Percentiles rank a stretch among this genome's conserved stretches.
phyloP scores from a whole-genome alignment of 2,888 invertebrate genomes.

The Meiosimyza decipiens region DNA sequence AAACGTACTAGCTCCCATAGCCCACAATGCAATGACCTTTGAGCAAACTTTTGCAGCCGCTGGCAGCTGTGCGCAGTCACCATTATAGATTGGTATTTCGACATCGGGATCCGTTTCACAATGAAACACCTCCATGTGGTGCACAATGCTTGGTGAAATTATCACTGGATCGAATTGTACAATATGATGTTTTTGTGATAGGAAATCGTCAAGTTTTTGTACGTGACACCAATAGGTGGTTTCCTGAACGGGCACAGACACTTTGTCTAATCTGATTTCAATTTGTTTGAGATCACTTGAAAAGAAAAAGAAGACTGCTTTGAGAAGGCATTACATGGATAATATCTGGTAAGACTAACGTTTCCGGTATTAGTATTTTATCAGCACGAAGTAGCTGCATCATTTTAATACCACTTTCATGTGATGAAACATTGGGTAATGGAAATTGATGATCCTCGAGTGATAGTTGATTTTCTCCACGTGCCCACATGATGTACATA shows the following conservation, averaged over 20 bases:
- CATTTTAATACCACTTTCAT: slow-evolving; percentile 80
- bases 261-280: slow-evolving; percentile 73
- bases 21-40: slow-evolving; percentile 77
- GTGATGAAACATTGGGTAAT: slow-evolving; percentile 63
- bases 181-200: slow-evolving; percentile 81
- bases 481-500: slow-evolving; percentile 87
- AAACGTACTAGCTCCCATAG: slow-evolving; percentile 95
- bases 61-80: slow-evolving; percentile 86
- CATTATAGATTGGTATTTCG: slow-evolving; percentile 83
- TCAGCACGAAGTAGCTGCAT: slow-evolving; percentile 73
- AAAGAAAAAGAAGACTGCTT: background rate
- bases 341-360: slow-evolving; percentile 52
- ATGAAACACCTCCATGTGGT: slow-evolving; percentile 99
- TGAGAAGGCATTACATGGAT: background rate
- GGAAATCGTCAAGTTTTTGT: slow-evolving; percentile 78
- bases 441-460: slow-evolving; percentile 64
- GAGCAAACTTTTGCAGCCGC: slow-evolving; percentile 80
- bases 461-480: slow-evolving; percentile 77
- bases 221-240: slow-evolving; percentile 99
- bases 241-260: slow-evolving; percentile 83
- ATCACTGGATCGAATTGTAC: slow-evolving; percentile 90
- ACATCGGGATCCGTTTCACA: slow-evolving; percentile 79
- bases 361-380: slow-evolving; percentile 66
- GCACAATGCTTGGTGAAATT: slow-evolving; percentile 88
- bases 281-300: slow-evolving; percentile 69